These are phyloP conservation scores for Drosophila demipolita DNA, from an alignment of 2,888 invertebrate species.

Conservation along the genomic window DNA sequence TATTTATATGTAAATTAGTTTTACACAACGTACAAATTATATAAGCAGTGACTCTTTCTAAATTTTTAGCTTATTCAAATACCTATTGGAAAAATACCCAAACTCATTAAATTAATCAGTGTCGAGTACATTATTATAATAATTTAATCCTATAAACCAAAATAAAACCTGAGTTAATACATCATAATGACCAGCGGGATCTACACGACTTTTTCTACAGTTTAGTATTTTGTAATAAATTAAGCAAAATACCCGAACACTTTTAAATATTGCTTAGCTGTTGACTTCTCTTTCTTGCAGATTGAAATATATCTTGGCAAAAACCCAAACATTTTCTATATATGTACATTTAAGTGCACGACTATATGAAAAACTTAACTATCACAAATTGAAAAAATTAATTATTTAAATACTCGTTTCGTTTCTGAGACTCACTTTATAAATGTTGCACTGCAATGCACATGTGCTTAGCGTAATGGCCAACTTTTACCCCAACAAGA, in stretches of 20 bases:
- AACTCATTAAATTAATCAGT: not conserved
- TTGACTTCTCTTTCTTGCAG: not conserved
- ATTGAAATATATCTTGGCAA: not conserved
- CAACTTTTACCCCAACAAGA: conserved; percentile 10
- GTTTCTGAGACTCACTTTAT: not conserved
- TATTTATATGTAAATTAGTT: not conserved
- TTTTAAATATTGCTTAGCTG: not conserved
- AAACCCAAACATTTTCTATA: not conserved
- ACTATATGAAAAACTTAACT: not conserved
- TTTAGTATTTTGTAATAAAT: not conserved
- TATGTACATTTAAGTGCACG: not conserved
- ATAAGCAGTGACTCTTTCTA: not conserved
- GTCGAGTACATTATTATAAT: not conserved
- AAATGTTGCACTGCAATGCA: conserved; percentile 35
- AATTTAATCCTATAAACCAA: too few relatives aligned
- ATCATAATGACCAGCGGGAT: conserved; percentile 13
- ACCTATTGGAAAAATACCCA: not conserved
- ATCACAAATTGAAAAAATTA: not conserved
- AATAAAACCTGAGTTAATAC: not conserved
- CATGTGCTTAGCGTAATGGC: conserved; percentile 42
- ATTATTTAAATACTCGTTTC: conserved; percentile 1
- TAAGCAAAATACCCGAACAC: not conserved
- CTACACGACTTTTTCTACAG: conserved; percentile 9
- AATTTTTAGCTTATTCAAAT: not conserved
- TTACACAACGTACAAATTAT: not conserved